Percentiles rank a stretch among this genome's conserved stretches.
Evolutionary conservation across 35 echinoderm and acorn worm genomes (phyloP).

Genomic region (Lytechinus pictus): DNA sequence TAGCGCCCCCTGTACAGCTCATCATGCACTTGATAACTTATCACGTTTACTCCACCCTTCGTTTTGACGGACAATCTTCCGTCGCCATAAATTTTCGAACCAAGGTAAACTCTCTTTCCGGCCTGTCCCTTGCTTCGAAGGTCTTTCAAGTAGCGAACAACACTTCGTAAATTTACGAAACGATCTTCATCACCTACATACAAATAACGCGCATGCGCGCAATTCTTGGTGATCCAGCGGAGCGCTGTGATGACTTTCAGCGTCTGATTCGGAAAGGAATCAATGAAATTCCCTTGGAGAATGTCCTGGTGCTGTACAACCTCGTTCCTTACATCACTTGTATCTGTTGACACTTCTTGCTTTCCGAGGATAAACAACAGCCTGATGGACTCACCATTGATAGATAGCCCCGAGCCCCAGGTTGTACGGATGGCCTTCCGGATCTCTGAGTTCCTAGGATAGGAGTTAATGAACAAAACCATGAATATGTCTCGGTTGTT

Average conservation of each 20-base stretch:
- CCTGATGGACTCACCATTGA: slow-evolving; percentile 38
- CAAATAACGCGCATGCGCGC: slow-evolving; percentile 50
- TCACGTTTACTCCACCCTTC: neutral
- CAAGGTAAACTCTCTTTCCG: slow-evolving; percentile 46
- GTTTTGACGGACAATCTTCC: neutral
- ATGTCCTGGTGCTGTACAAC: slow-evolving; percentile 57
- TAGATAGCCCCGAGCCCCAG: slow-evolving; percentile 23
- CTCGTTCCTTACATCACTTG: slow-evolving; percentile 32
- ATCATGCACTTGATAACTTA: slow-evolving; percentile 38
- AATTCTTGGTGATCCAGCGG: slow-evolving; percentile 54
- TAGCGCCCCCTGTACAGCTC: slow-evolving; percentile 51
- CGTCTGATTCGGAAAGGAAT: slow-evolving; percentile 58
- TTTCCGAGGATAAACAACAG: slow-evolving; percentile 56
- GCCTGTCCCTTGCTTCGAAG: slow-evolving; percentile 5
- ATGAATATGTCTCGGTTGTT: slow-evolving; percentile 27
- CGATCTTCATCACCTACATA: slow-evolving; percentile 68
- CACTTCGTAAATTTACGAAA: slow-evolving; percentile 50
- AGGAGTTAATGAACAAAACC: slow-evolving; percentile 38
- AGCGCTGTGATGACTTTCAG: slow-evolving; percentile 60
- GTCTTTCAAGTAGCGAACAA: slow-evolving; percentile 39
- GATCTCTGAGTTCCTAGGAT: neutral
- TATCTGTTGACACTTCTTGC: neutral
- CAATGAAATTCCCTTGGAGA: slow-evolving; percentile 62
- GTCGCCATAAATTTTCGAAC: slow-evolving; percentile 46
- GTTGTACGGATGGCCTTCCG: slow-evolving; percentile 60